Evolutionary conservation across 1,140 invertebrate species (phyloP), one percentile per base, ranked within the genome.

Genomic region (Eueides isabella): DNA sequence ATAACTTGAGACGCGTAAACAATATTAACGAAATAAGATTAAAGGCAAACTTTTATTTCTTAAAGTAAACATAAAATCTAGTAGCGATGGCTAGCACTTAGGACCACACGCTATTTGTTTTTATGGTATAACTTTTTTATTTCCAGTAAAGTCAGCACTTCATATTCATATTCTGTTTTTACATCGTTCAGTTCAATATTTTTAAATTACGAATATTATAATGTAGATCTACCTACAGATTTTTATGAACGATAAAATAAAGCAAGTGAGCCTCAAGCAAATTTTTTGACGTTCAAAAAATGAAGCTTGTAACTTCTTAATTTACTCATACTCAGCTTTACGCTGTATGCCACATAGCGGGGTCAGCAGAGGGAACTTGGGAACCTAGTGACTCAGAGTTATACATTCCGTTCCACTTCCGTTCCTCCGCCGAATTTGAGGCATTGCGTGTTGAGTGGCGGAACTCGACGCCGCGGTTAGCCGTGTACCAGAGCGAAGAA

Each of bases 111-210:
- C 86, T 85, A 88, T 87, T 92, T 86, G 83, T 85, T 89, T 91
- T 92, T 90, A 92, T 90, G 84, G 84, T 84, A 67, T 84, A 91
- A 92, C 76, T 90, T 75, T 71, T 55, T 83, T 84, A 85, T 87
- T 87, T 82, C 78, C 74, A 74, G 76, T 78, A 77, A 86, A 76
- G 71, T 85, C 68, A 75, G 78, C 75, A 67, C 5, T 67, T 48
- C 19, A 41, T 61, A 61, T 38, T 44, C 67, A 62, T 44, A 44
- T 67, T 72, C 26, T 68, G 62, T 68, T 29, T 73, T 63, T 64
- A 68, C 31, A 67, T 62, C 48, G 61, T 35, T 48, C 48, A 41
- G 9, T 55, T 26, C 44, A 55, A 29, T 31, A 33, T 55, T 26
- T 55, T 19, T 55, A 55, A 1, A 55, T 55, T 26, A 9, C 23